Base-by-base conservation (phyloP, 2,113 vertebrate genomes). In the Calidris pugnax region DNA sequence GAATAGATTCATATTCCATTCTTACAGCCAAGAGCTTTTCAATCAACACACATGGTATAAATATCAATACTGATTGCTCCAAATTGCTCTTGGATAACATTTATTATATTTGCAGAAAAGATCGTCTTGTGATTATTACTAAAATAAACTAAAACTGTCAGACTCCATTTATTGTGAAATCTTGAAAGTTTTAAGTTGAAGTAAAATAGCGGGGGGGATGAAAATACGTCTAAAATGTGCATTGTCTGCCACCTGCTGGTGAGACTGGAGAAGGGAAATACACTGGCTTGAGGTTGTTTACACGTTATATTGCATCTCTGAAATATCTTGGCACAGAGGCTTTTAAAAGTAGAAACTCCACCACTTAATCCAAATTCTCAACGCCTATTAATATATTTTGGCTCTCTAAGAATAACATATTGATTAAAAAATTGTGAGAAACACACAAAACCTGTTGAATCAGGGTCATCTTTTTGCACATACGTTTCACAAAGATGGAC, bases 81-180 rank as follows among this genome's bases (percentile, higher is more conserved):
- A 94, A 88, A 93, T 95, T 83, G 53, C 62, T 95, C 63, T 93
- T 96, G 85, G 76, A 95, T 96, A 91, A 87, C 88, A 75, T 93
- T 97, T 97, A 96, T 96, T 96, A 83, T 90, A 95, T 97, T 96
- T 96, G 82, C 90, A 97, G 76, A 90, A 95, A 95, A 95, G 91
- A 94, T 37, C 6, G 22, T 85, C 93, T 80, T 92, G 84, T 95
- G 89, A 85, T 97, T 91, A 95, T 82, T 89, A 63, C 68, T 79
- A 92, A 96, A 97, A 91, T 95, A 95, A 97, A 93, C 78, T 77
- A 50, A 95, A 94, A 64, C 91, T 95, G 85, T 96, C 89, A 79
- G 93, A 88, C 45, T 93, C 74, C 86, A 75, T 96, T 90, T 91
- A 91, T 81, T 93, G 68, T 72, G 68, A 87, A 97, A 95, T 51